phyloP scores from a whole-genome alignment of 2,888 invertebrate genomes.

The Hydropsyche betteni region DNA sequence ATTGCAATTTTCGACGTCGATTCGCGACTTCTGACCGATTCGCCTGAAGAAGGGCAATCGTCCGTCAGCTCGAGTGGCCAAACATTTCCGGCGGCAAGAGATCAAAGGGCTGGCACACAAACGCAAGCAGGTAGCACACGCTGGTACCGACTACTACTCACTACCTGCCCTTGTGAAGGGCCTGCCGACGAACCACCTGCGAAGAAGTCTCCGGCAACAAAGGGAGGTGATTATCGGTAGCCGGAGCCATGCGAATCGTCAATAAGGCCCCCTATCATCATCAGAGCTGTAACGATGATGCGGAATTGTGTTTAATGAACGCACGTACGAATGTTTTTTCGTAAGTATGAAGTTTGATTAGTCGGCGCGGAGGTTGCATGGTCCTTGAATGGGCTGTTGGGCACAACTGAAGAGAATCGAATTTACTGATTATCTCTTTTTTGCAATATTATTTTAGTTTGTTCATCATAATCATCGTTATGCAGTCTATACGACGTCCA shows the following conservation, averaged over 20 bases:
- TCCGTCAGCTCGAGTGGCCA: conserved; percentile 23
- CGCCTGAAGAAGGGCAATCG: conserved; percentile 19
- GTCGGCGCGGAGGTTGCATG: too few relatives aligned
- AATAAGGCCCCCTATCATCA: too few relatives aligned
- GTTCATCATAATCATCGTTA: too few relatives aligned
- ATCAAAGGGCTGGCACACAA: conserved; percentile 25
- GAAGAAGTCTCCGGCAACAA: neutral
- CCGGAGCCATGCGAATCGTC: neutral
- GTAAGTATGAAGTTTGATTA: too few relatives aligned
- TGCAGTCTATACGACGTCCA: too few relatives aligned
- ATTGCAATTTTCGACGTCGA: conserved; percentile 9
- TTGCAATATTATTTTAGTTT: too few relatives aligned
- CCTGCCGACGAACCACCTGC: conserved; percentile 13
- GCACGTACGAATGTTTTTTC: too few relatives aligned
- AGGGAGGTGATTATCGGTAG: conserved; percentile 13
- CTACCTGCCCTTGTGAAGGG: neutral
- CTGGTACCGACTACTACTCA: too few relatives aligned
- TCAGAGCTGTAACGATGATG: too few relatives aligned
- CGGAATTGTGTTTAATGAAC: too few relatives aligned
- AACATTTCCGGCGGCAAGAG: conserved; percentile 33
- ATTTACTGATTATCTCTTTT: too few relatives aligned
- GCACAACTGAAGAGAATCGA: conserved; percentile 3
- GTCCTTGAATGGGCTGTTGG: neutral
- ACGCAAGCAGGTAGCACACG: too few relatives aligned
- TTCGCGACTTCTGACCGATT: neutral